A percentile compares a stretch with the other conserved stretches of the same genome.
Evolutionary conservation across 2,113 vertebrate species (phyloP).

Genomic region (Hippopotamus amphibius): DNA sequence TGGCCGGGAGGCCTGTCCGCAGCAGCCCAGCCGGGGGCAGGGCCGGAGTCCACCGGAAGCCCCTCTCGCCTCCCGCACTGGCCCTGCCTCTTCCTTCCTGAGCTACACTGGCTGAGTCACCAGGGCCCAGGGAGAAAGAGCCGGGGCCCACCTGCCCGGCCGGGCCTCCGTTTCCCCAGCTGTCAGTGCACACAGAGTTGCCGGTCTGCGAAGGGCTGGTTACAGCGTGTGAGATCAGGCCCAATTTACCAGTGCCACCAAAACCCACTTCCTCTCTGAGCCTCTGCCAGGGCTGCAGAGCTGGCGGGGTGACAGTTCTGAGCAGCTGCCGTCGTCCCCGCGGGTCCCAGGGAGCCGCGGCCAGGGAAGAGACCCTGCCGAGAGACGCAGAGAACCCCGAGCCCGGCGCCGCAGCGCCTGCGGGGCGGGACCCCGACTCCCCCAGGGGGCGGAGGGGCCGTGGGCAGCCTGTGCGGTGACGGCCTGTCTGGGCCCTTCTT

Average conservation of each 20-base stretch:
- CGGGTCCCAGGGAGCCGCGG: accelerated
- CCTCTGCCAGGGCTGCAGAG: accelerated
- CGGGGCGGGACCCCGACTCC: neutral
- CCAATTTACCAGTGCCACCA: accelerated
- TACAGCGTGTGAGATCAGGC: accelerated
- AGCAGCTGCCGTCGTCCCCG: neutral
- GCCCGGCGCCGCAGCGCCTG: accelerated
- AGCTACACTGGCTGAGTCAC: neutral
- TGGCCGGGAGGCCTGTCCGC: neutral
- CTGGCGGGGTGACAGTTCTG: neutral
- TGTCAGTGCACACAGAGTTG: neutral
- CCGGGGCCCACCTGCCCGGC: accelerated
- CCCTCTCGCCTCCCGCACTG: neutral
- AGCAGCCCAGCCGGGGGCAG: neutral
- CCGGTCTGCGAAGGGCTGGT: neutral
- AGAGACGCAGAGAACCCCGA: neutral
- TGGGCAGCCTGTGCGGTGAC: neutral
- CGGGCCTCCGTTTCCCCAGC: neutral
- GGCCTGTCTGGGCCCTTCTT: neutral
- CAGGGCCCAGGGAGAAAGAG: neutral
- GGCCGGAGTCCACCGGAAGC: neutral
- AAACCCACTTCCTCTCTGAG: neutral
- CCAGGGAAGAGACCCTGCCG: neutral
- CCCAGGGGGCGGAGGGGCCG: accelerated
- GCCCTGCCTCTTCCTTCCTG: neutral